Evolutionary conservation across 2,113 vertebrate genomes (phyloP).

Genomic region (Coptodon rendalli): DNA sequence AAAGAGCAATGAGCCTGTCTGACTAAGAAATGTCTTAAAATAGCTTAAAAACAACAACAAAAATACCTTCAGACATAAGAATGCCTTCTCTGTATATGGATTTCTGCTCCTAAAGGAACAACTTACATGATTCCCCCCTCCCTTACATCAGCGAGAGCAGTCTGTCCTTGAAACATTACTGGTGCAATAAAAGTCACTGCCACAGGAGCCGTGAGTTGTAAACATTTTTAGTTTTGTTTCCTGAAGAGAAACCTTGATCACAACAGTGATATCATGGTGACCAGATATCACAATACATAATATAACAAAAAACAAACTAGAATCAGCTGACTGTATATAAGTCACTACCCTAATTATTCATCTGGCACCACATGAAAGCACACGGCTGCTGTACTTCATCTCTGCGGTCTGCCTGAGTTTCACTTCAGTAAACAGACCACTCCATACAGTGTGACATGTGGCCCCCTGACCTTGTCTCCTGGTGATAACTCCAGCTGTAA

Average conservation of each 20-base stretch:
- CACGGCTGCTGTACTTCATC: neutral
- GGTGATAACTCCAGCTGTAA: slow-evolving; percentile 23
- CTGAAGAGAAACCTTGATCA: neutral
- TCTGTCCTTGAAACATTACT: neutral
- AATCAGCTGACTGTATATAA: neutral
- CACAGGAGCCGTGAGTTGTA: neutral
- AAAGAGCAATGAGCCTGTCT: neutral
- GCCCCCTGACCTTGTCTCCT: slow-evolving; percentile 37
- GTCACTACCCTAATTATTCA: neutral
- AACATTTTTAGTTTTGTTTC: neutral
- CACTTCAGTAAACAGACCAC: slow-evolving; percentile 35
- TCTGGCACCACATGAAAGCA: neutral
- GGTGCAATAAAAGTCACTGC: neutral
- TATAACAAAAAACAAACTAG: neutral
- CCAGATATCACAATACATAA: neutral
- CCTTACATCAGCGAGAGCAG: neutral
- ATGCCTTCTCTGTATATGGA: neutral
- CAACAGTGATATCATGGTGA: neutral
- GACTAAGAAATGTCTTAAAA: neutral
- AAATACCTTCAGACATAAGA: no score
- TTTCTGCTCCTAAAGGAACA: neutral
- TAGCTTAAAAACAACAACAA: neutral
- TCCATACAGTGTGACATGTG: slow-evolving; percentile 13
- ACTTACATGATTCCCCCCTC: neutral
- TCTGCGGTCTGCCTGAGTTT: slow-evolving; percentile 15